Evolutionary conservation across 2,888 invertebrate genomes (phyloP).

Genomic region (Mesorhabditis sp.): DNA sequence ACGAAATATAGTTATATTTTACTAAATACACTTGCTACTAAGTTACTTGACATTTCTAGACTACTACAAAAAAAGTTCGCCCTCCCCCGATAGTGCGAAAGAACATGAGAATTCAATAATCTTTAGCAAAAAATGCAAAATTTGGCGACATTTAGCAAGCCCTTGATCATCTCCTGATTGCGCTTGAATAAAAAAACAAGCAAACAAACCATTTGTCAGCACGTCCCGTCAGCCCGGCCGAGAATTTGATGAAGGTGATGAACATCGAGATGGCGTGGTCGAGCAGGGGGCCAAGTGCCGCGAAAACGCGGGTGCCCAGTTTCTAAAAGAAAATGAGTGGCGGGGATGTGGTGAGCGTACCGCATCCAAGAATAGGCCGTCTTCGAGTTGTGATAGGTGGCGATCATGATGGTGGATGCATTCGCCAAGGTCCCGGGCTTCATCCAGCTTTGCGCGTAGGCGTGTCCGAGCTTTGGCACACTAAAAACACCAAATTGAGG

Average conservation of each 20-base stretch:
- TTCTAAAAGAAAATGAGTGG: not conserved
- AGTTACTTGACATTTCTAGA: no score
- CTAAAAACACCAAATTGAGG: not conserved
- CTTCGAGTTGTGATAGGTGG: not conserved
- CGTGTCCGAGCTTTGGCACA: not conserved
- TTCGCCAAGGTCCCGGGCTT: not conserved
- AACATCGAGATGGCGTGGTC: not conserved
- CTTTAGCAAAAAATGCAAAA: not conserved
- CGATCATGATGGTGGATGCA: not conserved
- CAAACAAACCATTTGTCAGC: not conserved
- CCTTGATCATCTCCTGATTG: no score
- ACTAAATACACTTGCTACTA: no score
- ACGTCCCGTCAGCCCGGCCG: not conserved
- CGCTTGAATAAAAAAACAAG: not conserved
- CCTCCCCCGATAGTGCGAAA: no score
- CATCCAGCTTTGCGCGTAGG: conserved; percentile 1
- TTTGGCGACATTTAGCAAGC: not conserved
- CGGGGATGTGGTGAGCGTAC: not conserved
- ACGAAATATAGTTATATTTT: no score
- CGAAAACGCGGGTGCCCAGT: not conserved
- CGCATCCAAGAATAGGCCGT: not conserved
- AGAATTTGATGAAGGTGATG: not conserved
- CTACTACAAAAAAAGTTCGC: no score
- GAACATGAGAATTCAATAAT: no score
- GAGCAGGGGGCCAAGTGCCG: not conserved